Evolutionary conservation across 2,113 vertebrate genomes (phyloP).

Genomic region (Cyprinus carpio): DNA sequence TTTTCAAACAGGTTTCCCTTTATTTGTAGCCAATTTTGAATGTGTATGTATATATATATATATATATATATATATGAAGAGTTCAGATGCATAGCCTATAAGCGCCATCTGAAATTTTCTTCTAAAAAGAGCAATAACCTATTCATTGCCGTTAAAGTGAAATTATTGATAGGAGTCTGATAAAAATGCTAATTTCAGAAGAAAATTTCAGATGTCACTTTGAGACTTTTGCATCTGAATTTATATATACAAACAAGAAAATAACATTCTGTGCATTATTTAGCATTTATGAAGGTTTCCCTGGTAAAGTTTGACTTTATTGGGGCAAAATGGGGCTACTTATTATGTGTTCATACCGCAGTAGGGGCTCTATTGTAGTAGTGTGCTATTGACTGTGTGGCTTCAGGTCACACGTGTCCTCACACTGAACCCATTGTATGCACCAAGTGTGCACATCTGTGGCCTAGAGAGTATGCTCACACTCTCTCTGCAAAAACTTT

Average conservation of each 20-base stretch:
- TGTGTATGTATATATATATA: too few species aligned
- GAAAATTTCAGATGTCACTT: too few species aligned
- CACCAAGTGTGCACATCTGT: conserved; percentile 67
- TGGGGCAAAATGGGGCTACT: conserved; percentile 57
- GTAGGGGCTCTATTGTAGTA: conserved; percentile 70
- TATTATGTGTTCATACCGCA: conserved; percentile 65
- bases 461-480: conserved; percentile 30
- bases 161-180: too few species aligned
- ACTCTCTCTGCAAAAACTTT: not conserved
- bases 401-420: conserved; percentile 78
- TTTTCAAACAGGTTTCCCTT: too few species aligned
- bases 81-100: too few species aligned
- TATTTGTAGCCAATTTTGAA: too few species aligned
- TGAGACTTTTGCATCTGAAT: too few species aligned
- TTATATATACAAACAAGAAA: not conserved
- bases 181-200: too few species aligned
- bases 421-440: conserved; percentile 76
- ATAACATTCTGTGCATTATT: not conserved
- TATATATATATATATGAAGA: too few species aligned
- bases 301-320: conserved; percentile 18
- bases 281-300: not conserved
- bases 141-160: too few species aligned
- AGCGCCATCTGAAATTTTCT: too few species aligned
- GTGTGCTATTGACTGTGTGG: conserved; percentile 67
- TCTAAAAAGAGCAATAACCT: too few species aligned